phyloP scores from a whole-genome alignment of 2,113 vertebrate genomes.

The Silurus asotus region DNA sequence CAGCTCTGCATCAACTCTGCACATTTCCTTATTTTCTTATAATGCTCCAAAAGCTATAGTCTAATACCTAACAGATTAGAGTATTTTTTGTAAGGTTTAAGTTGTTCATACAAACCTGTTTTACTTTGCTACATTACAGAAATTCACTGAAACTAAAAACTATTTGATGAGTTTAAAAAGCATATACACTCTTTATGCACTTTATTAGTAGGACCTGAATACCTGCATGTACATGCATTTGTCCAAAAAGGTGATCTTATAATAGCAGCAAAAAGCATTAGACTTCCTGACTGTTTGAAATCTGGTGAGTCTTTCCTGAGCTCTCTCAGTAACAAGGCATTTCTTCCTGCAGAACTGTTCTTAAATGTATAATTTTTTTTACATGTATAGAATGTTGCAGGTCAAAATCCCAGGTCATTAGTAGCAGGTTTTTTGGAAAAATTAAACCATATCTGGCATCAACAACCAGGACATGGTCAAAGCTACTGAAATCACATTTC shows the following conservation, averaged over 20 bases:
- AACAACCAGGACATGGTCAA: background rate
- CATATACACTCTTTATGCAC: background rate
- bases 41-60: background rate
- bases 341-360: background rate
- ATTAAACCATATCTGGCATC: background rate
- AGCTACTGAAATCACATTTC: background rate
- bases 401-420: background rate
- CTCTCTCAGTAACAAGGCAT: background rate
- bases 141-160: background rate
- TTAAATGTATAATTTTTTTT: background rate
- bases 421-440: background rate
- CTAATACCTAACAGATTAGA: background rate
- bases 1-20: background rate
- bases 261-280: background rate
- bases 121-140: background rate
- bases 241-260: background rate
- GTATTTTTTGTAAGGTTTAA: too few species aligned
- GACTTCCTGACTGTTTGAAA: background rate
- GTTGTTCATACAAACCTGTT: background rate
- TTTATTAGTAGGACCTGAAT: background rate
- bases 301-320: background rate
- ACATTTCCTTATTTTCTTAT: background rate
- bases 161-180: background rate
- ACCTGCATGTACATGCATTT: background rate
- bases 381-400: background rate